Percentiles rank a stretch among this genome's conserved stretches.
Conservation (phyloP, 2,113 vertebrate genomes). For the Catharus fuscescens region DNA sequence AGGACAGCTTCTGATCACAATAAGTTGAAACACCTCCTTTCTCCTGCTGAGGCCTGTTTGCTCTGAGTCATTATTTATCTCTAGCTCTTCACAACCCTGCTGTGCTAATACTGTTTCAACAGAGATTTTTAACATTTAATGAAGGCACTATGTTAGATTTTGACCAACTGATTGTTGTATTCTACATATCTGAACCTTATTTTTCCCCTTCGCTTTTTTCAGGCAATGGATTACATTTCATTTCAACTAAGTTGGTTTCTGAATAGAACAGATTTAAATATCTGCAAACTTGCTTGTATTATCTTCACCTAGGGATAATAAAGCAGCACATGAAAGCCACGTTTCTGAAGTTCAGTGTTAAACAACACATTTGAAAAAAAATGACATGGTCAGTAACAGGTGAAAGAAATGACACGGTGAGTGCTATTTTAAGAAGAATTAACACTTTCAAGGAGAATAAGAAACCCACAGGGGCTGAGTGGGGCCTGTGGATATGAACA, state of each 20-base stretch:
- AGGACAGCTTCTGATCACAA: not conserved
- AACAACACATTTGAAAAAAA: constrained; percentile 45
- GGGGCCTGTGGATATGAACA: not conserved
- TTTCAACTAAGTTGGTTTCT: constrained; percentile 48
- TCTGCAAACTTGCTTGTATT: constrained; percentile 23
- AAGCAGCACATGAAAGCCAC: constrained; percentile 41
- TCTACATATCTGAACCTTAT: constrained; percentile 50
- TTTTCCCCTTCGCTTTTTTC: constrained; percentile 35
- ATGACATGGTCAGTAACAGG: not conserved
- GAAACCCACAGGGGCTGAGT: not conserved
- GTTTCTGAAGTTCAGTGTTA: constrained; percentile 54
- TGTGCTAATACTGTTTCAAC: constrained; percentile 53
- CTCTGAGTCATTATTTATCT: constrained; percentile 25
- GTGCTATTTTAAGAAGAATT: constrained; percentile 30
- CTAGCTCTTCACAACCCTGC: constrained; percentile 26
- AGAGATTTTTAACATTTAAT: constrained; percentile 47
- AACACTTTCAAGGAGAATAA: constrained; percentile 19
- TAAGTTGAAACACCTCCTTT: constrained; percentile 6
- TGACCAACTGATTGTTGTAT: constrained; percentile 34
- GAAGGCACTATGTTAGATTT: constrained; percentile 41
- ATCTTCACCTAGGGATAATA: constrained; percentile 30
- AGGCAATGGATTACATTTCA: constrained; percentile 36
- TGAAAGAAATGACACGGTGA: constrained; percentile 2
- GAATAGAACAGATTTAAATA: constrained; percentile 40
- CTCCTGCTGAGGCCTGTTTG: not conserved